Percentiles rank a stretch among this genome's conserved stretches.
Conservation (phyloP, 2,113 vertebrate genomes). For the Ranitomeya variabilis region DNA sequence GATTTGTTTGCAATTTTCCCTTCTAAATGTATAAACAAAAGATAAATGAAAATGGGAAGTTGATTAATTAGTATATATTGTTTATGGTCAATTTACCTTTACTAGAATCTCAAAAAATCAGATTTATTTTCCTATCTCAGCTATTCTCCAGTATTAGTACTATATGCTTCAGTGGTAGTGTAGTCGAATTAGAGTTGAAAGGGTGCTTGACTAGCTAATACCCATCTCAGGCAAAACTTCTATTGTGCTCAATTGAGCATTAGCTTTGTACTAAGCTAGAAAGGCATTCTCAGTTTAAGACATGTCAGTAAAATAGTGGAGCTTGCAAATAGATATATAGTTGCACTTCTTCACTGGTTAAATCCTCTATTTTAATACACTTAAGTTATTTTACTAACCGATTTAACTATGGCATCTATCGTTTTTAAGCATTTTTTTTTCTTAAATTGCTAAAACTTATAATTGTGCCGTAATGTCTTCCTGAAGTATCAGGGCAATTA, state of each 20-base stretch:
- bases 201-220: background rate
- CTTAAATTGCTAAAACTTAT: no score
- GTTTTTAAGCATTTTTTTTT: no score
- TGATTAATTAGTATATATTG: background rate
- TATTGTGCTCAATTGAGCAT: conserved; percentile 17
- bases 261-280: conserved; percentile 1
- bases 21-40: background rate
- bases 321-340: background rate
- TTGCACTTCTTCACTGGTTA: background rate
- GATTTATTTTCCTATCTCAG: conserved; percentile 4
- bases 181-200: conserved; percentile 6
- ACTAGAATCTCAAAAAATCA: conserved; percentile 13
- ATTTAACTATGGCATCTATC: background rate
- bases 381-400: background rate
- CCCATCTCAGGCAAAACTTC: background rate
- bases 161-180: background rate
- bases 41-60: background rate
- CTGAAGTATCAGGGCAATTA: no score
- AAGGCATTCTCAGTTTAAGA: background rate
- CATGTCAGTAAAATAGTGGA: background rate
- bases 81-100: conserved; percentile 10
- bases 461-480: no score
- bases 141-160: background rate
- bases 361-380: background rate
- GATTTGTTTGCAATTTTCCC: background rate